phyloP scores from a whole-genome alignment of 64 coral and sea anemone genomes.

The Montipora cactus region DNA sequence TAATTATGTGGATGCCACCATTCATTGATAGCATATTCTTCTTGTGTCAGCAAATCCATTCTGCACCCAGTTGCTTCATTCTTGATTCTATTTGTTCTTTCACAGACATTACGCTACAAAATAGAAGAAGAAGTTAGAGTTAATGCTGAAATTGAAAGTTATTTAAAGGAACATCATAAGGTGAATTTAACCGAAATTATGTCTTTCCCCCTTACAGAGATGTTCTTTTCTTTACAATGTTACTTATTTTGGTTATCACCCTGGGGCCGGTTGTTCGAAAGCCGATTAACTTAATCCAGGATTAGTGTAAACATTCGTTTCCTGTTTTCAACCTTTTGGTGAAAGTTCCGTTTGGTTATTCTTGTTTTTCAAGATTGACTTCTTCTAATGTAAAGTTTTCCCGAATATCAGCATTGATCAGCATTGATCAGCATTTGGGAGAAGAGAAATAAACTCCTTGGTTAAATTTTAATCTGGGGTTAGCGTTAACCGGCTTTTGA shows the following conservation, averaged over 20 bases:
- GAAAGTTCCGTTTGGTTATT: too few species aligned
- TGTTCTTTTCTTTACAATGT: background rate
- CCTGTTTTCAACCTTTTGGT: too few species aligned
- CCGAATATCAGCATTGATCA: too few species aligned
- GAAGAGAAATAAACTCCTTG: too few species aligned
- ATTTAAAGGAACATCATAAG: slow-evolving; percentile 90
- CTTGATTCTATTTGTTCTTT: background rate
- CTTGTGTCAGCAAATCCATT: background rate
- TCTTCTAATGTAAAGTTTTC: too few species aligned
- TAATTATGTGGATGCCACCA: background rate
- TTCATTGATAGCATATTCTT: background rate
- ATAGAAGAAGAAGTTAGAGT: slow-evolving; percentile 96
- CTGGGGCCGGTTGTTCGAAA: too few species aligned
- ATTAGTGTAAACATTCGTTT: background rate
- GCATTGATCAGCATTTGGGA: too few species aligned
- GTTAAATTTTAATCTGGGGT: too few species aligned
- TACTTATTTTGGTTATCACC: background rate
- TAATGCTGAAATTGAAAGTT: slow-evolving; percentile 94
- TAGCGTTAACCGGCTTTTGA: too few species aligned
- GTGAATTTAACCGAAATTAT: slow-evolving; percentile 7
- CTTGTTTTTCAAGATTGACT: too few species aligned
- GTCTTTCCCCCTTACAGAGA: too few species aligned
- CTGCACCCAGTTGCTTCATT: background rate
- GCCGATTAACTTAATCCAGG: background rate
- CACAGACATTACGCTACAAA: slow-evolving; percentile 87